These are phyloP conservation scores for Porites cylindrica DNA, from an alignment of 92 coral and sea anemone species.

Conservation along the genomic window DNA sequence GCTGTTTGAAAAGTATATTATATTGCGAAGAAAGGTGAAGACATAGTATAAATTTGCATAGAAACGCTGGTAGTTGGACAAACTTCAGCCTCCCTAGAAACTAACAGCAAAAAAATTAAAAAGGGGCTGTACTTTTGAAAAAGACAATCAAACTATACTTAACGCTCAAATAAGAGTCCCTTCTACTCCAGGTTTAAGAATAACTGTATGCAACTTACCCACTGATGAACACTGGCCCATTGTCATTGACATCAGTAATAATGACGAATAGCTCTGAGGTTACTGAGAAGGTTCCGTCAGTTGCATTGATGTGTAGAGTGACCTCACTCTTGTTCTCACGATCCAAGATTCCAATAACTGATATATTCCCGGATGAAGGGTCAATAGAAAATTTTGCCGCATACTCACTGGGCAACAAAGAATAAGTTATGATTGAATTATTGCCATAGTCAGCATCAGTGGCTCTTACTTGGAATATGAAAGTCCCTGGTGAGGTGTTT, in stretches of 20 bases:
- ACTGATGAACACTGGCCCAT: constrained; percentile 69
- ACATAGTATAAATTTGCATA: no score
- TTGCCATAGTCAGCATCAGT: background rate
- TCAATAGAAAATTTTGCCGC: constrained; percentile 3
- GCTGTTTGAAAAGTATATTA: no score
- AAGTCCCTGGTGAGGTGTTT: constrained; percentile 36
- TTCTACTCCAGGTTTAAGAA: no score
- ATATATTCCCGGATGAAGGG: constrained; percentile 19
- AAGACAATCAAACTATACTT: no score
- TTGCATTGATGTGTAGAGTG: constrained; percentile 12
- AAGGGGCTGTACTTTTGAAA: no score
- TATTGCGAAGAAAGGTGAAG: no score
- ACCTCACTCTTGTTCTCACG: constrained; percentile 2
- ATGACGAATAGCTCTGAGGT: constrained; percentile 26
- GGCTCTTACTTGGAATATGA: constrained; percentile 47
- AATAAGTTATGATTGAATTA: constrained; percentile 26
- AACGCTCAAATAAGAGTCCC: no score
- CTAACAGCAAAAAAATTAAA: no score
- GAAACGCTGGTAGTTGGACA: no score
- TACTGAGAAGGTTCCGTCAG: background rate
- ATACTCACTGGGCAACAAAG: constrained; percentile 36
- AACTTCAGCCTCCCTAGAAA: no score
- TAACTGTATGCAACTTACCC: no score
- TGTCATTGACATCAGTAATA: constrained; percentile 79
- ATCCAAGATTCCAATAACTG: background rate